These are phyloP conservation scores for Ormia ochracea DNA, from an alignment of 2,888 invertebrate species.

Conservation along the genomic window DNA sequence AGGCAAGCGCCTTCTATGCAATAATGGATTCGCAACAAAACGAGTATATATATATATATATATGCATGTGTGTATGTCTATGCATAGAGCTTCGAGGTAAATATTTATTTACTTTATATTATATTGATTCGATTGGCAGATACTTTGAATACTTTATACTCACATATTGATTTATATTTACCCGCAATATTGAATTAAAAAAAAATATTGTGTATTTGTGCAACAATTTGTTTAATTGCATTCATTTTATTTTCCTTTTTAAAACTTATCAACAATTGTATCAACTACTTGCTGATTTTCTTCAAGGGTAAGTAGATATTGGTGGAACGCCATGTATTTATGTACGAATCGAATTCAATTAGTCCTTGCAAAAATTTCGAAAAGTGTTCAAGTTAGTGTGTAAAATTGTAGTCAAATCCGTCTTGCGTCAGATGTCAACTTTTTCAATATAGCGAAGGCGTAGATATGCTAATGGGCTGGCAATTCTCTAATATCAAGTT, in stretches of 20 bases:
- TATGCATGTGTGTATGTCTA: background rate
- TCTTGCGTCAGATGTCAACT: too few species aligned
- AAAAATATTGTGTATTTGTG: background rate
- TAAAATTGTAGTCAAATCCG: too few species aligned
- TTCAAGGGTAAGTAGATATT: background rate
- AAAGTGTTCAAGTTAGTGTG: too few species aligned
- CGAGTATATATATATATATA: background rate
- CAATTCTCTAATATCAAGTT: too few species aligned
- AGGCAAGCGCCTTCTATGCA: slow-evolving; percentile 8
- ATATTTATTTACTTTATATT: too few species aligned
- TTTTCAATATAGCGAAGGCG: too few species aligned
- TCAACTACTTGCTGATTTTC: background rate
- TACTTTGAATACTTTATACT: too few species aligned
- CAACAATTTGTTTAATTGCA: background rate
- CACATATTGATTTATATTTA: too few species aligned
- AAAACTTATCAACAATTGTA: background rate
- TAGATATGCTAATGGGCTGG: too few species aligned
- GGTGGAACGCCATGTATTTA: background rate
- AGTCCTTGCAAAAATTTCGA: background rate
- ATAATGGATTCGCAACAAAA: slow-evolving; percentile 15
- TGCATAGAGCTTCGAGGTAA: too few species aligned
- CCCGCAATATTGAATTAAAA: background rate
- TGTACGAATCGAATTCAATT: background rate
- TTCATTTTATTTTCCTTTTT: background rate
- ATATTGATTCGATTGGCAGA: too few species aligned